Percentiles rank a stretch among this genome's conserved stretches.
These are phyloP conservation scores for Coturnix japonica DNA, from an alignment of 2,113 vertebrate genomes.

Conservation along the genomic window DNA sequence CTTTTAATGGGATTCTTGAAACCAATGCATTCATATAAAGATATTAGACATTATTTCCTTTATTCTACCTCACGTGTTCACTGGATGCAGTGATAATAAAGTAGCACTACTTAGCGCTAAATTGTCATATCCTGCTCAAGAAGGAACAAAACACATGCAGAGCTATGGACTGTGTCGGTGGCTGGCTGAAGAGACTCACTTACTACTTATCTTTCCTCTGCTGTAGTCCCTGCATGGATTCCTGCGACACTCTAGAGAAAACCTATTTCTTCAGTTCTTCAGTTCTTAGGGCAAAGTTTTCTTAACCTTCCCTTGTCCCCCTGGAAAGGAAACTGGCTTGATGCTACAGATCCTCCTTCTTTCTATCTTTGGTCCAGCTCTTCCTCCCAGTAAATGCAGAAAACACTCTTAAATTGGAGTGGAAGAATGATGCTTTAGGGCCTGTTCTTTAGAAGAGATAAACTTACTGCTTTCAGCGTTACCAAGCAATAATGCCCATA, in stretches of 20 bases:
- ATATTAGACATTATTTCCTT: not conserved
- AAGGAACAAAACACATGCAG: not conserved
- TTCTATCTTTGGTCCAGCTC: not conserved
- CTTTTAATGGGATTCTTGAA: not conserved
- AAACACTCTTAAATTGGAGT: not conserved
- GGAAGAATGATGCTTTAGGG: not conserved
- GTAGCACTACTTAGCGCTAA: not conserved
- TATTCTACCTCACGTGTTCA: not conserved
- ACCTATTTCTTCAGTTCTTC: no score
- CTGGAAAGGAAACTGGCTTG: not conserved
- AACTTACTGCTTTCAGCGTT: not conserved
- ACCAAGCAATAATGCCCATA: not conserved
- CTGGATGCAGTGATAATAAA: not conserved
- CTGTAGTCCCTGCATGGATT: not conserved
- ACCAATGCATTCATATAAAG: not conserved
- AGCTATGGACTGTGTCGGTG: not conserved
- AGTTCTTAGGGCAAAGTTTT: not conserved
- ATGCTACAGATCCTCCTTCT: not conserved
- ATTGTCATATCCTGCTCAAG: not conserved
- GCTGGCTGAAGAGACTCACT: not conserved
- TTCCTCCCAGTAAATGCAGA: not conserved
- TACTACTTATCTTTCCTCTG: not conserved
- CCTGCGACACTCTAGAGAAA: not conserved
- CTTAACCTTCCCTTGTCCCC: not conserved
- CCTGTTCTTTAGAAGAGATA: not conserved